Base-by-base conservation (phyloP, 92 coral and sea anemone species). In the Phymanthus crucifer region DNA sequence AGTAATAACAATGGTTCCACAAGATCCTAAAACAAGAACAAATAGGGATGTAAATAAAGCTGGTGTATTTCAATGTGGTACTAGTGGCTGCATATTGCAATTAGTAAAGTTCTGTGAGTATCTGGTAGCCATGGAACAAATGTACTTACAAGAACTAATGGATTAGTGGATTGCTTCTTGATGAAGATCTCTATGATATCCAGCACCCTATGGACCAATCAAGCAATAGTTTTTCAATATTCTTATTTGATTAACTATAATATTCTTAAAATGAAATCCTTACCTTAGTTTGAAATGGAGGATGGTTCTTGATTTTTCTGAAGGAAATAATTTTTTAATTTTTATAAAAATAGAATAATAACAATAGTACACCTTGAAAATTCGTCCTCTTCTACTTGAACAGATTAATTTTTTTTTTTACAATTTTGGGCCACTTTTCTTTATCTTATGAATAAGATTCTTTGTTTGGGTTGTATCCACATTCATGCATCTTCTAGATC, bases 231-330 rank as follows among this genome's bases (percentile, higher is more conserved):
- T 56, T 35, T 3, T 69, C 19, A 69, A 69, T 66, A 66, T 14
- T 26, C 10, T 26, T 32, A 24, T 65, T 18, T 19, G 0, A 24
- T 1, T 38, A n/a, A n/a, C 45, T 38, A 38, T 38, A 57, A 38
- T 38, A 38, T 38, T 1, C 45, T 38, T 11, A 38, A 38, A 38
- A 38, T 0, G 1, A 43, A 43, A 14, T 43, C 27, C 40, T 69
- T 79, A 93, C 97, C 97, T 90, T 40, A 95, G 86, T 78, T 95
- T 95, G 40, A 95, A 95, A 73, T 95, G 98, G 10, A 95, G 73
- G n/a, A 95, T 72, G 23, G 91, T 89, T 82, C 90, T 89, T 35
- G 82, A 71, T 31, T 90, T 89, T 78, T 93, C 99, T 95, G 86
- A 16, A 80, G 66, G 56, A 86, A 34, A 86, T 48, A 14, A 52